phyloP scores from a whole-genome alignment of 2,888 invertebrate species.

The Gastracanthus pulcherrimus region DNA sequence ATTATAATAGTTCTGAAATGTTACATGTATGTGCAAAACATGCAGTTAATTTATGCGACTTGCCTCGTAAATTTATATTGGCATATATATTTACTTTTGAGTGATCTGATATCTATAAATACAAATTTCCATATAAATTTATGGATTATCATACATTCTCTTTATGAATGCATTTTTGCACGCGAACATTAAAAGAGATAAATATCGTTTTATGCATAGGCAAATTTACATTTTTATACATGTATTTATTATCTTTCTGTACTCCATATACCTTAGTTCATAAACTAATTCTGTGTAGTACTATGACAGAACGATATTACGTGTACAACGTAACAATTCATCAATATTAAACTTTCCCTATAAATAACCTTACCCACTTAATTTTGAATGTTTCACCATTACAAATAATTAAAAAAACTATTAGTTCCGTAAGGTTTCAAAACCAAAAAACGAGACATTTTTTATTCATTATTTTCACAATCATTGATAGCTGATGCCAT shows the following conservation, averaged over 20 bases:
- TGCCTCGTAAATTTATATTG: conserved; percentile 29
- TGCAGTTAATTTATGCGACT: neutral
- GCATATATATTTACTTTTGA: conserved; percentile 25
- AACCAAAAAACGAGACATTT: no score
- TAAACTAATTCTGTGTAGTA: neutral
- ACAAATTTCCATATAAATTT: conserved; percentile 46
- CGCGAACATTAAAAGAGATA: neutral
- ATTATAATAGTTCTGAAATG: neutral
- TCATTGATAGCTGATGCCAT: no score
- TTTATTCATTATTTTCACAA: no score
- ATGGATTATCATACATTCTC: conserved; percentile 2
- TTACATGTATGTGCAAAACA: neutral
- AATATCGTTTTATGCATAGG: conserved; percentile 16
- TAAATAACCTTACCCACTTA: no score
- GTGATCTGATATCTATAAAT: conserved; percentile 26
- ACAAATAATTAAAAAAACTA: no score
- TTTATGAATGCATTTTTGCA: conserved; percentile 7
- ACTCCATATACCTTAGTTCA: neutral
- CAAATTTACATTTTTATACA: conserved; percentile 1
- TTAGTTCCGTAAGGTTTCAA: no score
- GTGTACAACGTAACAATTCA: no score
- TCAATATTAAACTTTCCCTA: no score
- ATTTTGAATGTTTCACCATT: no score
- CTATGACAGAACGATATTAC: no score
- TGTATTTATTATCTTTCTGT: neutral